Conservation (phyloP, 1,140 invertebrate genomes). For the Diploscapter pachys region DNA sequence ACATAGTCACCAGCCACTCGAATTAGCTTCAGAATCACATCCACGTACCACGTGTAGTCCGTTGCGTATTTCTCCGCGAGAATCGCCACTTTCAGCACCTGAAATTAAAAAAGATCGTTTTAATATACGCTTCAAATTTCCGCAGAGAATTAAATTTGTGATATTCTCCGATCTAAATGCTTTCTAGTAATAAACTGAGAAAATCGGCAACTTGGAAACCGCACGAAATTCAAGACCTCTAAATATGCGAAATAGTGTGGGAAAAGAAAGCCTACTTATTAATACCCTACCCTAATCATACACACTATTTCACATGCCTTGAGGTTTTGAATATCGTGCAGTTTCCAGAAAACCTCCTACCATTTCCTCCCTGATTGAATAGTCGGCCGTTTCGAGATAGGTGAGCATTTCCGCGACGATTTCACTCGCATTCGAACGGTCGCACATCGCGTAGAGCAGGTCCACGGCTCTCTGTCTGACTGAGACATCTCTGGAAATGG, state of each 20-base stretch:
- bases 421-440: conserved; percentile 96
- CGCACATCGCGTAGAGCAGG: conserved; percentile 99
- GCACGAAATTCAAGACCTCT: neutral
- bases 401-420: conserved; percentile 99
- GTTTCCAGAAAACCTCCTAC: conserved; percentile 58
- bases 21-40: conserved; percentile 98
- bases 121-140: too few relatives aligned
- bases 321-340: too few relatives aligned
- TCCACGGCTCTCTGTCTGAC: conserved; percentile 86
- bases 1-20: conserved; percentile 99
- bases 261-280: too few relatives aligned
- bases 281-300: too few relatives aligned
- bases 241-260: too few relatives aligned
- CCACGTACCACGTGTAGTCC: conserved; percentile 98
- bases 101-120: neutral
- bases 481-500: conserved; percentile 23
- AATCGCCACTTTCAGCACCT: conserved; percentile 90
- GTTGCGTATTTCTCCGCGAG: conserved; percentile 98
- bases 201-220: too few relatives aligned
- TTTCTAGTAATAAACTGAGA: too few relatives aligned
- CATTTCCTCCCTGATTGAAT: conserved; percentile 99
- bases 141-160: too few relatives aligned
- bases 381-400: conserved; percentile 97
- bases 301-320: too few relatives aligned
- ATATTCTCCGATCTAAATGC: too few relatives aligned